phyloP scores from a whole-genome alignment of 2,113 vertebrate genomes.

The Caloenas nicobarica region DNA sequence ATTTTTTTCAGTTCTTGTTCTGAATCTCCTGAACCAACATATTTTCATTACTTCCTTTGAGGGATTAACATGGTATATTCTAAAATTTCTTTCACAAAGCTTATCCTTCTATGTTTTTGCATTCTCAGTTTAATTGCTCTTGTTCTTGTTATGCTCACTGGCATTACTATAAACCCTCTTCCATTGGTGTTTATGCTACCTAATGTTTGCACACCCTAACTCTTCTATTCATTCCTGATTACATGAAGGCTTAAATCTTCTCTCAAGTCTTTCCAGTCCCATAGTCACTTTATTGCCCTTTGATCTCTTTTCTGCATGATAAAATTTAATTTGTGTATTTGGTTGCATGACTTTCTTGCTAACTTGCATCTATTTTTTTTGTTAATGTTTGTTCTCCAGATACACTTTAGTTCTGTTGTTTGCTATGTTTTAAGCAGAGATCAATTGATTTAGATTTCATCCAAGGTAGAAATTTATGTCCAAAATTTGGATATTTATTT shows the following conservation, averaged over 20 bases:
- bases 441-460: neutral
- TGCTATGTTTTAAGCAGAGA: neutral
- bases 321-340: constrained; percentile 28
- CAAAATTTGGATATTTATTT: neutral
- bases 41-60: constrained; percentile 29
- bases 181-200: constrained; percentile 27
- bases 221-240: constrained; percentile 32
- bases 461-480: neutral
- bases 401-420: neutral
- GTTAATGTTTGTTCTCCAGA: neutral
- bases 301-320: constrained; percentile 52
- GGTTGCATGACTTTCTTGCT: constrained; percentile 5
- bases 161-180: constrained; percentile 41
- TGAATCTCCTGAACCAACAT: neutral
- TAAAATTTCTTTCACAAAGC: constrained; percentile 1
- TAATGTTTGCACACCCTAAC: constrained; percentile 36
- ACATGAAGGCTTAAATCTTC: constrained; percentile 32
- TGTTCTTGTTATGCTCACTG: constrained; percentile 27
- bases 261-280: constrained; percentile 50
- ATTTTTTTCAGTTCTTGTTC: neutral
- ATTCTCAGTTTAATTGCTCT: constrained; percentile 33
- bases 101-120: neutral
- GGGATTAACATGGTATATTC: neutral
- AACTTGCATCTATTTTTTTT: neutral
- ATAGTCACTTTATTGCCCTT: constrained; percentile 40